phyloP scores from a whole-genome alignment of 2,113 vertebrate genomes.

The Piaya cayana region DNA sequence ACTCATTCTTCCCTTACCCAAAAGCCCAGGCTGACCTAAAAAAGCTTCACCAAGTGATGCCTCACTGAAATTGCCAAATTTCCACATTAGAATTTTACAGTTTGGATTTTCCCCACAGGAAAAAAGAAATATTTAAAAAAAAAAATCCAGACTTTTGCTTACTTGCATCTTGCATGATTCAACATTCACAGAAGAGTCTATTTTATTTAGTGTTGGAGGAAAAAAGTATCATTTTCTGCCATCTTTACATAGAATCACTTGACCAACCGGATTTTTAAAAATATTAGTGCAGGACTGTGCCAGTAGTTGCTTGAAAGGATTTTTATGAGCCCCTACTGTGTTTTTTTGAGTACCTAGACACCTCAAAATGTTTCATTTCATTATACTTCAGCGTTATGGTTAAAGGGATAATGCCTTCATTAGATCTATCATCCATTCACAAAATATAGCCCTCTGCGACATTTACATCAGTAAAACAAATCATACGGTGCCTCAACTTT shows the following conservation, averaged over 20 bases:
- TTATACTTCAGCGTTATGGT: background rate
- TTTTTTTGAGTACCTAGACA: background rate
- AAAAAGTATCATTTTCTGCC: background rate
- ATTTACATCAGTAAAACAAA: constrained; percentile 66
- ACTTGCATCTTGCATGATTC: background rate
- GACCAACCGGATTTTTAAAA: background rate
- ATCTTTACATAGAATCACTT: background rate
- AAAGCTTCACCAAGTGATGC: background rate
- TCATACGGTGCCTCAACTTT: constrained; percentile 45
- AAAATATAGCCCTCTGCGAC: constrained; percentile 31
- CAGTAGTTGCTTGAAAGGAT: background rate
- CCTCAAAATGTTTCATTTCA: background rate
- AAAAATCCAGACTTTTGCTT: background rate
- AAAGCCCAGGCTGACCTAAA: constrained; percentile 32
- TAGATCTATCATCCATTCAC: constrained; percentile 48
- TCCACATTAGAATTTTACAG: background rate
- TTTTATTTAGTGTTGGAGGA: background rate
- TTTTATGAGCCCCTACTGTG: background rate
- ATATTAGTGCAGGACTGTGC: background rate
- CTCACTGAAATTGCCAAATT: constrained; percentile 14
- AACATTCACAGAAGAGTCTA: background rate
- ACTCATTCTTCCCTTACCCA: background rate
- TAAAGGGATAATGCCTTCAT: background rate
- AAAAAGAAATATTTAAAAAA: background rate
- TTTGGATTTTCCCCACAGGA: background rate